phyloP scores from a whole-genome alignment of 1,140 invertebrate genomes.

The Episyrphus balteatus region DNA sequence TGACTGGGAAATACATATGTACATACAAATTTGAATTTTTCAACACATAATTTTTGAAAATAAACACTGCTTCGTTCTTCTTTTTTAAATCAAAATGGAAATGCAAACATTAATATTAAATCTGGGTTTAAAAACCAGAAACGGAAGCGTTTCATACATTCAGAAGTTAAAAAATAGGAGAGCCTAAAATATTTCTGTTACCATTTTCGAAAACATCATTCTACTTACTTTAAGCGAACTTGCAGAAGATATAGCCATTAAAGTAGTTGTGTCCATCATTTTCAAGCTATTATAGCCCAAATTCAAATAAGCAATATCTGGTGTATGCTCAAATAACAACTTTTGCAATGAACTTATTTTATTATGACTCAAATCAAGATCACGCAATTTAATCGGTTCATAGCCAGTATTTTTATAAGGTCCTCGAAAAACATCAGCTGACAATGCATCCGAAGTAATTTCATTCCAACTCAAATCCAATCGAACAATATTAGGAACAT shows the following conservation, averaged over 20 bases:
- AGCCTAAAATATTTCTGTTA: not conserved
- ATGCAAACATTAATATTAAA: too few relatives aligned
- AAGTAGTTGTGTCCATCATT: constrained; percentile 48
- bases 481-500: constrained; percentile 49
- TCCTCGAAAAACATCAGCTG: constrained; percentile 47
- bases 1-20: too few relatives aligned
- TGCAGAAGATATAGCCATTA: constrained; percentile 47
- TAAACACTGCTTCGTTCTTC: too few relatives aligned
- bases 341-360: constrained; percentile 51
- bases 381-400: constrained; percentile 49
- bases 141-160: too few relatives aligned
- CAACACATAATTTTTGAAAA: too few relatives aligned
- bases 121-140: too few relatives aligned
- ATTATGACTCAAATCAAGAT: constrained; percentile 57
- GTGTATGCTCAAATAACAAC: constrained; percentile 59
- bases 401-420: constrained; percentile 45
- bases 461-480: constrained; percentile 62
- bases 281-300: constrained; percentile 57
- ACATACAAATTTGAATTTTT: too few relatives aligned
- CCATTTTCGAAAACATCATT: constrained; percentile 1
- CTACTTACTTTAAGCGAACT: constrained; percentile 40
- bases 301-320: constrained; percentile 49
- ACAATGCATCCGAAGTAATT: constrained; percentile 47
- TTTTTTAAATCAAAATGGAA: too few relatives aligned
- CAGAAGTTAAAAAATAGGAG: too few relatives aligned